Evolutionary conservation across 2,888 invertebrate species (phyloP), one percentile per base, ranked within the genome.

Genomic region (Dicyrtomina minuta): DNA sequence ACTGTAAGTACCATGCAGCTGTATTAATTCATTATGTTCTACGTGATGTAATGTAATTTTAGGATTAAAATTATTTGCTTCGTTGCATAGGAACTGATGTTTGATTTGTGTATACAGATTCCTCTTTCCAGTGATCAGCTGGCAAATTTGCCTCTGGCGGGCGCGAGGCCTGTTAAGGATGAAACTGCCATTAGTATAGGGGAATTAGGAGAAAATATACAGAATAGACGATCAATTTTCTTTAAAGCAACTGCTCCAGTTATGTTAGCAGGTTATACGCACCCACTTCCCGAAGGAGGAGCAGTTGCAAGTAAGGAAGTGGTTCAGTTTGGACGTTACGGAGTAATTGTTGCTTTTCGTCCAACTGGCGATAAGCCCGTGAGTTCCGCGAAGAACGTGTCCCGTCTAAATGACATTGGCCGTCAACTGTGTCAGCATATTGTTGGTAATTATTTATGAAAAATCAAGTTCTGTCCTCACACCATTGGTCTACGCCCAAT

Each of bases 401-500:
- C 44, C 17, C 59, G 80, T 12, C 26, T 77, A 17, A 79, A 83
- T 33, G 80, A 83, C 58, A 79, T 91, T 12, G 90, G 90, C 20
- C 87, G 87, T 77, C 89, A 92, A 79, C 81, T 97, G 8, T 94
- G 95, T 80, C 96, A 96, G 81, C 97, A 97, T 80, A 88, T 97
- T 79, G 92, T 97, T 24, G 95, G 88, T 82, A 82, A 82, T 82
- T 73, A 56, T 33, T 46, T 66, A 60, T 70, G 17, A 41, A 24
- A n/a, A 62, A 39, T 17, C n/a, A n/a, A n/a, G n/a, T n/a, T n/a
- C n/a, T n/a, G n/a, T n/a, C n/a, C n/a, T n/a, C n/a, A n/a, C n/a
- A n/a, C n/a, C n/a, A n/a, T n/a, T n/a, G n/a, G n/a, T n/a, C n/a
- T n/a, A n/a, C n/a, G n/a, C n/a, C n/a, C n/a, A n/a, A n/a, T n/a